A percentile compares a stretch with the other conserved stretches of the same genome.
These are phyloP conservation scores for Eupithecia vulgata DNA, from an alignment of 2,888 invertebrate genomes.

Conservation along the genomic window DNA sequence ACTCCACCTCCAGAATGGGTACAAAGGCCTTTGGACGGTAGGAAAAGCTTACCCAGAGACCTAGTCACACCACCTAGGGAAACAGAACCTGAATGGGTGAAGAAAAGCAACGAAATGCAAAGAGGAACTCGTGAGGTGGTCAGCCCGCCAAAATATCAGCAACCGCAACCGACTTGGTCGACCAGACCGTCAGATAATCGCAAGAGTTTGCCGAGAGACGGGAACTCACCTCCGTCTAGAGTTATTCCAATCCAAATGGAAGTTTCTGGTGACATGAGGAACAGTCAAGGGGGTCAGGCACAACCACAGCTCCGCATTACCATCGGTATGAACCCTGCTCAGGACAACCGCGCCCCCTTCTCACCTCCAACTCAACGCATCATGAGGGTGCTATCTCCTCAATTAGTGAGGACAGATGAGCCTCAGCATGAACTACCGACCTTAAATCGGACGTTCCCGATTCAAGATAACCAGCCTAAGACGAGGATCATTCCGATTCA, in stretches of 20 bases:
- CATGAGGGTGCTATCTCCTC: slow-evolving; percentile 80
- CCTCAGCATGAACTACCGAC: slow-evolving; percentile 71
- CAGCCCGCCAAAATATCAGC: slow-evolving; percentile 77
- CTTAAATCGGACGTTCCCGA: slow-evolving; percentile 66
- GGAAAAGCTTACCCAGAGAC: slow-evolving; percentile 70
- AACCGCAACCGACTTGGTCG: slow-evolving; percentile 77
- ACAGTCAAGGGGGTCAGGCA: slow-evolving; percentile 57
- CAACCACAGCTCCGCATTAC: slow-evolving; percentile 77
- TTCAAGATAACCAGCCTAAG: slow-evolving; percentile 71
- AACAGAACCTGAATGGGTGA: slow-evolving; percentile 77
- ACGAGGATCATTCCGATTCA: slow-evolving; percentile 86
- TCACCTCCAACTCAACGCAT: slow-evolving; percentile 82
- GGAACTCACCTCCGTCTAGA: slow-evolving; percentile 69
- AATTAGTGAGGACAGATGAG: slow-evolving; percentile 79
- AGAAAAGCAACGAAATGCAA: slow-evolving; percentile 75
- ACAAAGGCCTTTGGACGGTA: slow-evolving; percentile 71
- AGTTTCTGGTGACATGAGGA: slow-evolving; percentile 55
- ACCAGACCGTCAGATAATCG: slow-evolving; percentile 77
- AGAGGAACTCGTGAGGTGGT: slow-evolving; percentile 69
- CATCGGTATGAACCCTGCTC: slow-evolving; percentile 72
- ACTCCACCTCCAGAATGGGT: slow-evolving; percentile 80
- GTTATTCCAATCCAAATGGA: slow-evolving; percentile 89
- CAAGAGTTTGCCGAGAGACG: slow-evolving; percentile 73
- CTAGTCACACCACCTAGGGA: slow-evolving; percentile 74
- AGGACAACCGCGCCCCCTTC: slow-evolving; percentile 60